Percentiles rank a stretch among this genome's conserved stretches.
Conservation (phyloP, 2,113 vertebrate species). For the Peromyscus leucopus region DNA sequence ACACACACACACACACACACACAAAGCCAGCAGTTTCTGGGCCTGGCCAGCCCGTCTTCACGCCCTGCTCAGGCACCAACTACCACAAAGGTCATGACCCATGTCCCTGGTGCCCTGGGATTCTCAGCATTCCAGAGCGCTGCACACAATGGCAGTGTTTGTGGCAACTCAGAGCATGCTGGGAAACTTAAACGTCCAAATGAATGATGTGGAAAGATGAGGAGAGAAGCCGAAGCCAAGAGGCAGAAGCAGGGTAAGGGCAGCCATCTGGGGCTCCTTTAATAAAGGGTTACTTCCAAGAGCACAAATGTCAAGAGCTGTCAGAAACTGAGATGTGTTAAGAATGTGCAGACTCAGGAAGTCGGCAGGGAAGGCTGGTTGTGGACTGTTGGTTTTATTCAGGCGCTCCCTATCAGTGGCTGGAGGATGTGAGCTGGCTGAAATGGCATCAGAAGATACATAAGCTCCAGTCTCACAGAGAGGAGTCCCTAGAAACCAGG, state of each 20-base stretch:
- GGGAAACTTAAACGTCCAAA: conserved; percentile 61
- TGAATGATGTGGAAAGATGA: conserved; percentile 64
- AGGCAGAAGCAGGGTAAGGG: conserved; percentile 60
- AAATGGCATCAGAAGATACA: background rate
- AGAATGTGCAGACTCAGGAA: conserved; percentile 54
- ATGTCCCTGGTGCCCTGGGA: background rate
- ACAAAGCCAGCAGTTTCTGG: rapidly evolving
- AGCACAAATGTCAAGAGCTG: conserved; percentile 55
- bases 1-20: background rate
- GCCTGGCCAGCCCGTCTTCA: no score
- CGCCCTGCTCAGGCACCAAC: background rate
- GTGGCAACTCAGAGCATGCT: conserved; percentile 55
- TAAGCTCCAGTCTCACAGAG: background rate
- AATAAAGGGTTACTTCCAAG: conserved; percentile 35
- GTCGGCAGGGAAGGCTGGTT: background rate
- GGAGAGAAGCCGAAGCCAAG: background rate
- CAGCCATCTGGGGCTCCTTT: conserved; percentile 14
- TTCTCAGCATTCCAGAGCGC: conserved; percentile 51
- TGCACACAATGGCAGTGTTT: conserved; percentile 55
- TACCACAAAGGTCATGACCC: background rate
- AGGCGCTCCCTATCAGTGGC: background rate
- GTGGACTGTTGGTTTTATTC: background rate
- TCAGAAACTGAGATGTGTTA: conserved; percentile 64
- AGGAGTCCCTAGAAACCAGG: background rate
- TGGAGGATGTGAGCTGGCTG: background rate